These are phyloP conservation scores for Papilio dardanus DNA, from an alignment of 1,140 invertebrate species.

Conservation along the genomic window DNA sequence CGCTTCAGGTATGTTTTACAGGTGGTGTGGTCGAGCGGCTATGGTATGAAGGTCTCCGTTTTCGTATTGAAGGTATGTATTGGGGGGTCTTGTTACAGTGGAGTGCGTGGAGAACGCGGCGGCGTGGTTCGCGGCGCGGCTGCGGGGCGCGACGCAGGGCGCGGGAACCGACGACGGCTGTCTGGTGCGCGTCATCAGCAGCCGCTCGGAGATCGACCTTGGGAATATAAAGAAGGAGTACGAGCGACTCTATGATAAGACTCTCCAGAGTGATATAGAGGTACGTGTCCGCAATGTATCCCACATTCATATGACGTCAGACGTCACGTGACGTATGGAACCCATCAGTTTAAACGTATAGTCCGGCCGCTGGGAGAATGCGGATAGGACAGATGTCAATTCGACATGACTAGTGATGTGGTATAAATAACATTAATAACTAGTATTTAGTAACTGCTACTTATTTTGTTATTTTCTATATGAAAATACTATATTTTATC, in stretches of 20 bases:
- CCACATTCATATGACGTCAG: neutral
- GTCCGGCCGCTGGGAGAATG: too few relatives aligned
- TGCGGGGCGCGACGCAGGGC: slow-evolving; percentile 88
- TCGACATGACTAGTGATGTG: too few relatives aligned
- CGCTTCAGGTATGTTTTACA: neutral
- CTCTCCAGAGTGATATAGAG: slow-evolving; percentile 85
- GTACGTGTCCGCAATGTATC: slow-evolving; percentile 45
- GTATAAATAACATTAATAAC: too few relatives aligned
- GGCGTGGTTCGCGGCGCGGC: slow-evolving; percentile 88
- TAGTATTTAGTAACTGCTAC: too few relatives aligned
- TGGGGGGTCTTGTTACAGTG: slow-evolving; percentile 75
- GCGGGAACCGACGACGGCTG: slow-evolving; percentile 87
- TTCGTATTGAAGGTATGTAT: neutral
- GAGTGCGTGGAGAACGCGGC: slow-evolving; percentile 88
- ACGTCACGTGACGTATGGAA: too few relatives aligned
- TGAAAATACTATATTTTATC: too few relatives aligned
- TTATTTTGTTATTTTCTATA: too few relatives aligned
- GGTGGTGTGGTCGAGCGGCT: neutral
- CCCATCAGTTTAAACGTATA: too few relatives aligned
- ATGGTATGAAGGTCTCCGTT: neutral
- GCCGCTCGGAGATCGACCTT: slow-evolving; percentile 89
- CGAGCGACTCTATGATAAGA: slow-evolving; percentile 87
- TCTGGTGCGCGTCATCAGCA: slow-evolving; percentile 87
- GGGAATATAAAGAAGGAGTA: slow-evolving; percentile 87
- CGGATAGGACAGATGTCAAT: too few relatives aligned